A percentile compares a stretch with the other conserved stretches of the same genome.
Evolutionary conservation across 2,113 vertebrate species (phyloP).

Genomic region (Bucco capensis): DNA sequence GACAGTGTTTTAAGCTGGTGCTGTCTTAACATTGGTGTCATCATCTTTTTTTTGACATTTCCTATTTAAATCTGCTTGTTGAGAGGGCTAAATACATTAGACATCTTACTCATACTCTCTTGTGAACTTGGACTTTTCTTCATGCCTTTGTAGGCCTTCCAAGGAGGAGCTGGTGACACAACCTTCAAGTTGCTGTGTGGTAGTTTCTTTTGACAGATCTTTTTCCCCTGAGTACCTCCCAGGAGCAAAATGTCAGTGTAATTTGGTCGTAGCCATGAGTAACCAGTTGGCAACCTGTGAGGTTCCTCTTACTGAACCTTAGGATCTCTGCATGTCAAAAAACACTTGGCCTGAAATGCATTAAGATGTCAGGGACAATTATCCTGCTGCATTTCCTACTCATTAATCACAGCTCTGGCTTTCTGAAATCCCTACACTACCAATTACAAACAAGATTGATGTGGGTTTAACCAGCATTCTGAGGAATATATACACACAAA

Average conservation of each 20-base stretch:
- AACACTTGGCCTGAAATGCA: not conserved
- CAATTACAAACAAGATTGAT: not conserved
- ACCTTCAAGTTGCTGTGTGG: not conserved
- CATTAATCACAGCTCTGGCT: constrained; percentile 19
- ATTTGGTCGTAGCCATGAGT: constrained; percentile 24
- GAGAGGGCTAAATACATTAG: not conserved
- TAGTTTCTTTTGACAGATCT: constrained; percentile 47
- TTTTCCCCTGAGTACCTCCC: not conserved
- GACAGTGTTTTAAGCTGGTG: not conserved
- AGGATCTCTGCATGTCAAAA: not conserved
- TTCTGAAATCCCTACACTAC: not conserved
- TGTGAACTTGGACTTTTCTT: not conserved
- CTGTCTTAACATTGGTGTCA: not conserved
- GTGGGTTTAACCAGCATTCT: not conserved
- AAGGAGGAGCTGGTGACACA: not conserved
- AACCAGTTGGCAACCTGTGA: constrained; percentile 36
- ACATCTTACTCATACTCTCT: not conserved
- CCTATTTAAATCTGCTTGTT: not conserved
- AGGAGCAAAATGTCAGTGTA: constrained; percentile 28
- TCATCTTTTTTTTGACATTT: not conserved
- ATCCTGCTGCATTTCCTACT: not conserved
- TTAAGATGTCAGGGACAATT: constrained; percentile 27
- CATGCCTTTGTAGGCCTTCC: not conserved
- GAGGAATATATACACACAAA: not conserved
- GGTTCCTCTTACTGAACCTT: not conserved